phyloP scores from a whole-genome alignment of 1,140 invertebrate genomes.

The Argopecten irradians region DNA sequence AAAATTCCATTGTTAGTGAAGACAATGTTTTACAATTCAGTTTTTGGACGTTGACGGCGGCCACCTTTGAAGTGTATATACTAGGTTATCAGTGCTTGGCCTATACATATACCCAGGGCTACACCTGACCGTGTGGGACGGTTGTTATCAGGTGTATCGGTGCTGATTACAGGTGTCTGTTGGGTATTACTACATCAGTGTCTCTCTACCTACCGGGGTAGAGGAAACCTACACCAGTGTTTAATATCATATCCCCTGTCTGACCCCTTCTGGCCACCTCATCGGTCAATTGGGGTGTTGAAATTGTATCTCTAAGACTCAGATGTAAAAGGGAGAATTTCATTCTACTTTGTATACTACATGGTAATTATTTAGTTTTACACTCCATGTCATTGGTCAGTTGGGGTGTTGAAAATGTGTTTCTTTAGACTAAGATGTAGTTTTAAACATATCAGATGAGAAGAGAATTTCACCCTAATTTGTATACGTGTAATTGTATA shows the following conservation, averaged over 20 bases:
- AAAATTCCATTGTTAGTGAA: too few species aligned
- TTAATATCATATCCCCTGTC: background rate
- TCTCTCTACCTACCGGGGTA: background rate
- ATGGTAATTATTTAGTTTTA: too few species aligned
- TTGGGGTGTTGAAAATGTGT: background rate
- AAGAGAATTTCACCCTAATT: background rate
- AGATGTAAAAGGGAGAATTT: too few species aligned
- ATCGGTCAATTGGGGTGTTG: background rate
- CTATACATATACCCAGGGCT: background rate
- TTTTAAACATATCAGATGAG: background rate
- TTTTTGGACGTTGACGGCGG: too few species aligned
- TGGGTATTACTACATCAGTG: constrained; percentile 20
- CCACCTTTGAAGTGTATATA: too few species aligned
- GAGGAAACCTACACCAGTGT: background rate
- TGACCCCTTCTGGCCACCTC: background rate
- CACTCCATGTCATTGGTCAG: too few species aligned
- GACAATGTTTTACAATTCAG: too few species aligned
- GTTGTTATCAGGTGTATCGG: background rate
- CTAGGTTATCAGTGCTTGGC: background rate
- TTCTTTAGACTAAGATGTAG: background rate
- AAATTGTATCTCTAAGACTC: background rate
- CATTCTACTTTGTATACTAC: too few species aligned
- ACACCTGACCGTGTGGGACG: background rate
- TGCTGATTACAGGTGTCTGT: background rate
- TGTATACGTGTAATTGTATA: background rate